These are phyloP conservation scores for Jacana jacana DNA, from an alignment of 2,113 vertebrate species.

Conservation along the genomic window DNA sequence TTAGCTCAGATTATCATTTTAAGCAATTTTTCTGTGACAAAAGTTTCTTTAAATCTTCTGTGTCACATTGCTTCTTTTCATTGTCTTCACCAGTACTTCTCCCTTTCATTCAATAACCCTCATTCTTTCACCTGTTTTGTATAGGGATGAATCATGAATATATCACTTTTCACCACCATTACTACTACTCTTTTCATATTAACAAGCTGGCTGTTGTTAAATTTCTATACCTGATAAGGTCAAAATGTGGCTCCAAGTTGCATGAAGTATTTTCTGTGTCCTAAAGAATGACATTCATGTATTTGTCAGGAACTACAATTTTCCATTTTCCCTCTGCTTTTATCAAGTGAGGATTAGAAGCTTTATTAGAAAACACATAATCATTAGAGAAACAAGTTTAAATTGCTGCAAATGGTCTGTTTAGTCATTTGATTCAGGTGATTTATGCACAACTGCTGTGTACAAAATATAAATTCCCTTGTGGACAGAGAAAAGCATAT, in stretches of 20 bases:
- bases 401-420: neutral
- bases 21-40: neutral
- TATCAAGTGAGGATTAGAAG: neutral
- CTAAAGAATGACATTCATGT: neutral
- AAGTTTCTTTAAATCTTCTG: neutral
- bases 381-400: neutral
- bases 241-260: neutral
- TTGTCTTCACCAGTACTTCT: neutral
- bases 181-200: neutral
- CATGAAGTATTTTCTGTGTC: neutral
- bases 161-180: neutral
- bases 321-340: neutral
- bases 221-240: neutral
- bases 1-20: neutral
- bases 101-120: neutral
- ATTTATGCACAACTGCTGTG: neutral
- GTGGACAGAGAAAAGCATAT: neutral
- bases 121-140: neutral
- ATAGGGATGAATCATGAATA: neutral
- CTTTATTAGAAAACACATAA: slow-evolving; percentile 1
- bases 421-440: neutral
- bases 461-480: neutral
- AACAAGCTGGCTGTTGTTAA: neutral
- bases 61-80: neutral
- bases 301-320: neutral